Base-by-base conservation (phyloP, 2,888 invertebrate genomes). In the Polydrusus cervinus region DNA sequence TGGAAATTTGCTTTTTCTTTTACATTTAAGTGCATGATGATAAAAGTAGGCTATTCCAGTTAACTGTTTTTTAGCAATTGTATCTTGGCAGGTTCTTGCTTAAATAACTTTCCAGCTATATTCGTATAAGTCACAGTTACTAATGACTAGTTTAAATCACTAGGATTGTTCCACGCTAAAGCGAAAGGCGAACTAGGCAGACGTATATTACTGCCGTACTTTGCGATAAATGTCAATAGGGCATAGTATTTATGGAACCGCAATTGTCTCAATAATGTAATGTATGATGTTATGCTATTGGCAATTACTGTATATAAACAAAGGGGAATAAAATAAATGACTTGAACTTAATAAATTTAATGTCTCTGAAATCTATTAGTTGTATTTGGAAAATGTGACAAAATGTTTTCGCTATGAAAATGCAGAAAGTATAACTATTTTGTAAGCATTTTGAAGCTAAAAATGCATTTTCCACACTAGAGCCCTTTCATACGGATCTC, bases 61-160 rank as follows among this genome's bases (percentile, higher is more conserved):
- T n/a, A n/a, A n/a, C n/a, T n/a, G n/a, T n/a, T n/a, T n/a, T n/a
- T n/a, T n/a, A n/a, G n/a, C n/a, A n/a, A n/a, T n/a, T 30, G 66
- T 47, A 34, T 67, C 55, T 55, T 38, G 18, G 55, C 53, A 34
- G 8, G 34, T 55, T 67, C 14, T 40, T 38, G 53, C 38, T 5
- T 18, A 40, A 43, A 55, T 67, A 67, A 67, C 14, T 67, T 40
- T 20, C 53, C n/a, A 67, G 67, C 14, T 67, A 55, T 43, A 67
- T 55, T 55, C 67, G 43, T 40, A 55, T 67, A 67, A 67, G 40
- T n/a, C 53, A 67, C 67, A 40, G 49, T 40, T 67, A 67, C 67
- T 67, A 67, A 67, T 67, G 67, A 53, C 67, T 67, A 43, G 51
- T 18, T 67, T 67, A 67, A 67, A 67, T 67, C 67, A 67, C 67